Conservation (phyloP, 2,888 invertebrate genomes). For the Synergus itoensis region DNA sequence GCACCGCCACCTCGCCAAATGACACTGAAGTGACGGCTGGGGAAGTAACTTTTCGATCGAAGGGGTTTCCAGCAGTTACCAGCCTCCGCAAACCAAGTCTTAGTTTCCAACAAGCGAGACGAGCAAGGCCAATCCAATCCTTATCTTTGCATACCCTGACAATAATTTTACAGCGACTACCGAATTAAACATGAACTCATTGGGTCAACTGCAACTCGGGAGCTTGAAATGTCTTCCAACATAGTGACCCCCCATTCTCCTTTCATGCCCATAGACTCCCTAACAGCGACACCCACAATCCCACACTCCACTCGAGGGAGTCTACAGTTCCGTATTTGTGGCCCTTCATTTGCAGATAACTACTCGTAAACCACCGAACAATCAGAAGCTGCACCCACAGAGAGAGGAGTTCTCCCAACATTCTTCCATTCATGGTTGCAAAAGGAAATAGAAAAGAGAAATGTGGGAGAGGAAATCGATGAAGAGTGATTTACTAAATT, state of each 20-base stretch:
- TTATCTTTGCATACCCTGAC: neutral
- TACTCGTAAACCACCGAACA: constrained; percentile 67
- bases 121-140: constrained; percentile 48
- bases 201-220: constrained; percentile 8
- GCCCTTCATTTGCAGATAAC: constrained; percentile 71
- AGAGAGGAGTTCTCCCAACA: neutral
- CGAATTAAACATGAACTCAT: constrained; percentile 48
- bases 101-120: constrained; percentile 48
- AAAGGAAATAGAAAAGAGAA: constrained; percentile 35
- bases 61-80: constrained; percentile 57
- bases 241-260: constrained; percentile 52
- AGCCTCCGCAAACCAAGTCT: constrained; percentile 52
- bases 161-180: constrained; percentile 23
- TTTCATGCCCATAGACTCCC: constrained; percentile 48
- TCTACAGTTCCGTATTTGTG: constrained; percentile 64
- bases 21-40: constrained; percentile 56
- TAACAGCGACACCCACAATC: constrained; percentile 44
- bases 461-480: constrained; percentile 1
- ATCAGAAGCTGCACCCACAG: constrained; percentile 52
- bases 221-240: constrained; percentile 46
- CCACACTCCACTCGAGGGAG: constrained; percentile 46
- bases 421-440: constrained; percentile 12
- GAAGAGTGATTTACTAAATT: neutral
- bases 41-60: constrained; percentile 49
- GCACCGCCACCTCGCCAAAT: constrained; percentile 66